Conservation (phyloP, 1,140 invertebrate species). For the Dufourea novaeangliae region DNA sequence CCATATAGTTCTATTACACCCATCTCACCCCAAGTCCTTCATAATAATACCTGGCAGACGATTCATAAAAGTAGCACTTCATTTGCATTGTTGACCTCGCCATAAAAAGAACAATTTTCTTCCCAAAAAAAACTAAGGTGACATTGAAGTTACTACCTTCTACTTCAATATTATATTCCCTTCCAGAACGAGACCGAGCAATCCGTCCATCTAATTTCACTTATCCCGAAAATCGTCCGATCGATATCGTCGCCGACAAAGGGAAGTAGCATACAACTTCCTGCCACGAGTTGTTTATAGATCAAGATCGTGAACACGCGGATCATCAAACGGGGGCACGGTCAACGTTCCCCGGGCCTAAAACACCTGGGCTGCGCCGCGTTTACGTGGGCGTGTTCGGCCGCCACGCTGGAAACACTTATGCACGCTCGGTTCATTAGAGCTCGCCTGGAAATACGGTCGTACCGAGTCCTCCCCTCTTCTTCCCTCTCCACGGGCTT, state of each 20-base stretch:
- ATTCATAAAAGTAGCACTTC: background rate
- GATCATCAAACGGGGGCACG: slow-evolving; percentile 14
- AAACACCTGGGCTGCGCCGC: slow-evolving; percentile 44
- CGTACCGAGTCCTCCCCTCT: slow-evolving; percentile 5
- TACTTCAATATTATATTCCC: too few relatives aligned
- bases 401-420: slow-evolving; percentile 58
- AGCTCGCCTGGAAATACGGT: slow-evolving; percentile 54
- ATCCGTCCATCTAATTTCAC: background rate
- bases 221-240: background rate
- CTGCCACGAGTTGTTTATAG: slow-evolving; percentile 7
- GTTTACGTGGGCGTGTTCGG: slow-evolving; percentile 42
- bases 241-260: background rate
- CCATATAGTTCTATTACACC: background rate
- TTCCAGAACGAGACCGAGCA: too few relatives aligned
- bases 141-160: too few relatives aligned
- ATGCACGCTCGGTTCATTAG: slow-evolving; percentile 66
- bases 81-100: background rate
- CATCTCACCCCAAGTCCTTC: background rate
- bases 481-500: slow-evolving; percentile 27
- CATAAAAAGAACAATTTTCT: background rate
- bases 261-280: background rate
- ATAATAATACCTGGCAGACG: background rate
- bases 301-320: slow-evolving; percentile 32
- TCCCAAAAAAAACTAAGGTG: background rate
- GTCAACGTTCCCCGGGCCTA: slow-evolving; percentile 36